A percentile compares a stretch with the other conserved stretches of the same genome.
These are phyloP conservation scores for Psittacus erithacus DNA, from an alignment of 2,113 vertebrate species.

Conservation along the genomic window DNA sequence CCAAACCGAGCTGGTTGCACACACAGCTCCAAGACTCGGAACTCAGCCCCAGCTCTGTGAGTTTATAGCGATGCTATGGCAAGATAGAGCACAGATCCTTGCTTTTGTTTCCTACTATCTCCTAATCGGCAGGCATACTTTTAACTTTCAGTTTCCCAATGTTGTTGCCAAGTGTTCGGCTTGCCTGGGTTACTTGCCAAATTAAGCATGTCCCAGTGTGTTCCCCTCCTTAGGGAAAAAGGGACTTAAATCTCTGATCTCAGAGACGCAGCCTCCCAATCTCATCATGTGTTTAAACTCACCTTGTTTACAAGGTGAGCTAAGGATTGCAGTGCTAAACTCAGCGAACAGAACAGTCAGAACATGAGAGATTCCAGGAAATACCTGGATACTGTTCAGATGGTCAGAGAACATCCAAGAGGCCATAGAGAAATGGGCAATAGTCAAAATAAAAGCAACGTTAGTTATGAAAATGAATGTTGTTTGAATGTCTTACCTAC, in stretches of 20 bases:
- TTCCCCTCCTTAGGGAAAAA: not conserved
- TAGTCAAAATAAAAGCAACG: not conserved
- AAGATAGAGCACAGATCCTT: not conserved
- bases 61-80: not conserved
- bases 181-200: not conserved
- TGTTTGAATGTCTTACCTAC: not conserved
- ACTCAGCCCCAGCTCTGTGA: not conserved
- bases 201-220: fast-evolving
- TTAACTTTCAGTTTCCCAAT: not conserved
- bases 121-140: not conserved
- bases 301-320: not conserved
- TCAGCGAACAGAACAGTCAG: not conserved
- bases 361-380: constrained; percentile 7
- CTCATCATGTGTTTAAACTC: not conserved
- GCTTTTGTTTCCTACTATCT: not conserved
- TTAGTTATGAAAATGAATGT: not conserved
- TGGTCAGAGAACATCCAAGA: not conserved
- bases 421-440: not conserved
- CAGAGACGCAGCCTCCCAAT: not conserved
- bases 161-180: not conserved
- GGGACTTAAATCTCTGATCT: not conserved
- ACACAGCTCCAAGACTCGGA: fast-evolving
- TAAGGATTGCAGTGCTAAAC: not conserved
- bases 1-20: fast-evolving
- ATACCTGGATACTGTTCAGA: not conserved